Evolutionary conservation across 2,797 vertebrate species (phyloP), one percentile per base, ranked within the genome.

Genomic region (Pangasius krempfi): DNA sequence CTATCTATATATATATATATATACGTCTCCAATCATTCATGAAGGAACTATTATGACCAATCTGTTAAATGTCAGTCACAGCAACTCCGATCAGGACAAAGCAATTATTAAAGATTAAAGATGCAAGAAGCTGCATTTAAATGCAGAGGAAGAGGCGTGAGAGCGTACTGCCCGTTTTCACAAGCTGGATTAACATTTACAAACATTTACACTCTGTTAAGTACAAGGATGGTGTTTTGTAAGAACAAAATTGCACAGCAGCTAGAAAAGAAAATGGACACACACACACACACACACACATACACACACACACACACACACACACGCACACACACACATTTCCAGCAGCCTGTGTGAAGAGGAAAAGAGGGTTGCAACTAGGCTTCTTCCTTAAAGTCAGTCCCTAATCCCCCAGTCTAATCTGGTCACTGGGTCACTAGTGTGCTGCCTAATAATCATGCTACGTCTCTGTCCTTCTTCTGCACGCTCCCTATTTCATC

Each of bases 381-480:
- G 47, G n/a, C 83, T 10, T 58, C 30, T 33, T 68, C 60, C 37
- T 84, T 73, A 33, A 44, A 52, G 12, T 27, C 87, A 33, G 76
- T 33, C 50, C 44, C 60, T 89, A 89, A 89, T 89, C 76, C 84
- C 18, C 4, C 3, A 22, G 81, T 79, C 80, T 90, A 92, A 90
- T 92, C 88, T 83, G 76, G 85, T 85, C 87, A 86, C 33, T 82
- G 58, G 52, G 81, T 83, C 78, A 90, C 66, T 44, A 64, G 89
- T 58, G 72, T 84, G 78, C 88, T 52, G 62, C 79, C 84, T 50
- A 22, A 84, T 87, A 72, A 81, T 75, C 78, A 84, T 86, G 56
- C 58, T 84, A 75, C 7, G 6, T 40, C 47, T 73, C 64, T 37
- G 25, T 54, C 20, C n/a, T 20, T 50, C 66, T 78, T 50, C 25